phyloP scores from a whole-genome alignment of 2,113 vertebrate genomes.

The Eretmochelys imbricata region DNA sequence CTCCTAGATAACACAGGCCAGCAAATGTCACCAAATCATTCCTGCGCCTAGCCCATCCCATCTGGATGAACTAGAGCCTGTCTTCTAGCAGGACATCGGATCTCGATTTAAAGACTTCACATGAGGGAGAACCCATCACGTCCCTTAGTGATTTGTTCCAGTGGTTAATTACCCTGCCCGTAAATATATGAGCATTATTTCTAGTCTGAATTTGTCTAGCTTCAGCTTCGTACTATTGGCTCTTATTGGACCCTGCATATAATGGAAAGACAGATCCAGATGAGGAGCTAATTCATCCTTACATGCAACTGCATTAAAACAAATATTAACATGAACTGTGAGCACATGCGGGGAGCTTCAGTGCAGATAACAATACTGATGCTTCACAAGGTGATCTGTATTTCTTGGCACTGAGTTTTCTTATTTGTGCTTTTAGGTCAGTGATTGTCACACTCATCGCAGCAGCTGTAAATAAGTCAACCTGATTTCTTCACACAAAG shows the following conservation, averaged over 20 bases:
- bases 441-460: rapidly evolving
- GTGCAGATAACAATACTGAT: background rate
- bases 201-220: background rate
- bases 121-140: background rate
- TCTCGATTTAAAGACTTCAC: background rate
- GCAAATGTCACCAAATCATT: background rate
- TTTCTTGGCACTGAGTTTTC: background rate
- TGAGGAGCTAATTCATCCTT: background rate
- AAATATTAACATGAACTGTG: background rate
- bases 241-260: background rate
- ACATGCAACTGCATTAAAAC: background rate
- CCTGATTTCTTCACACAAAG: rapidly evolving
- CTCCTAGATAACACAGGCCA: background rate
- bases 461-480: background rate
- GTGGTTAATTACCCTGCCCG: background rate
- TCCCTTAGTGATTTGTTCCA: background rate
- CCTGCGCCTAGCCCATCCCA: background rate
- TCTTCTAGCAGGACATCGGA: background rate
- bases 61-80: background rate
- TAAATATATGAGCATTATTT: background rate
- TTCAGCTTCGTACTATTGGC: background rate
- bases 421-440: background rate
- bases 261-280: background rate
- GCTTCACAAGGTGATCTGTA: background rate
- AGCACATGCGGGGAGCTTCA: background rate